These are phyloP conservation scores for Argyra leucocephala DNA, from an alignment of 2,888 invertebrate genomes.

Conservation along the genomic window DNA sequence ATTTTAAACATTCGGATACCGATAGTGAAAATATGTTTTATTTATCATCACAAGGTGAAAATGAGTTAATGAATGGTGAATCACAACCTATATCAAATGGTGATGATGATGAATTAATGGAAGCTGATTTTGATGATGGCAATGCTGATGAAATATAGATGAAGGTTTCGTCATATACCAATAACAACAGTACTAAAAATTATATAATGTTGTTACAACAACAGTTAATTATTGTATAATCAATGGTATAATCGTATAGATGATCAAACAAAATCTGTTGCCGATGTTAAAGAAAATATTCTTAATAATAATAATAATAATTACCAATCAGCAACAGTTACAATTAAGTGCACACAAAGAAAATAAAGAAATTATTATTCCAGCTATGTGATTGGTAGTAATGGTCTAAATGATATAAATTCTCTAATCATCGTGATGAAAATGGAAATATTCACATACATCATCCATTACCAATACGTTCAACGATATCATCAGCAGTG, in stretches of 20 bases:
- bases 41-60: slow-evolving; percentile 36
- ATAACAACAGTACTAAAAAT: background rate
- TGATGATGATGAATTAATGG: slow-evolving; percentile 26
- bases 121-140: slow-evolving; percentile 15
- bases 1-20: slow-evolving; percentile 78
- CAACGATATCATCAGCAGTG: slow-evolving; percentile 21
- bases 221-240: background rate
- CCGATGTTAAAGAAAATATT: background rate
- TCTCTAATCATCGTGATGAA: slow-evolving; percentile 21
- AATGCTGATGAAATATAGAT: slow-evolving; percentile 17
- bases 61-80: slow-evolving; percentile 32
- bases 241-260: background rate
- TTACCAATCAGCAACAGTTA: background rate
- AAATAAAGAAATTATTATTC: slow-evolving; percentile 35
- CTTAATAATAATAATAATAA: background rate
- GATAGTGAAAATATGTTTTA: slow-evolving; percentile 61
- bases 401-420: slow-evolving; percentile 14
- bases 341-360: slow-evolving; percentile 32
- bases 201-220: background rate
- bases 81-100: slow-evolving; percentile 22
- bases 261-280: background rate
- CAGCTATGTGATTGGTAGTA: slow-evolving; percentile 22
- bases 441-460: slow-evolving; percentile 23
- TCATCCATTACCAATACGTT: slow-evolving; percentile 25
- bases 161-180: slow-evolving; percentile 10